Percentiles rank a stretch among this genome's conserved stretches.
phyloP scores from a whole-genome alignment of 2,113 vertebrate species.

The Vulpes vulpes region DNA sequence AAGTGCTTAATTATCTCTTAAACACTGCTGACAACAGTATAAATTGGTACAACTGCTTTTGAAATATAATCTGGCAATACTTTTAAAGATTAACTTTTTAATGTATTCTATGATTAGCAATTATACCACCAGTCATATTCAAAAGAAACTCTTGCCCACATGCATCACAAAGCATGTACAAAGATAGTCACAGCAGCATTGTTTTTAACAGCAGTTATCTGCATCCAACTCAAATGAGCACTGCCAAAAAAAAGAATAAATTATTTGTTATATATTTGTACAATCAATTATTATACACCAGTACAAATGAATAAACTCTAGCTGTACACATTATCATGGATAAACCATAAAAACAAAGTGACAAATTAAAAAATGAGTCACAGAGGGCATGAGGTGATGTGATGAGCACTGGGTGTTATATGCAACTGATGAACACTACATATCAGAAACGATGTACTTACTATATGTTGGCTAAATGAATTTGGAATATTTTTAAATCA shows the following conservation, averaged over 20 bases:
- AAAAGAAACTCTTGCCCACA: not conserved
- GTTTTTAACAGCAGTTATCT: not conserved
- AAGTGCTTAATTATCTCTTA: not conserved
- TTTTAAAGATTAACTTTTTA: not conserved
- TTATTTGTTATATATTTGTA: not conserved
- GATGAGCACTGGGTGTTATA: no score
- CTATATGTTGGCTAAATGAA: no score
- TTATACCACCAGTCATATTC: not conserved
- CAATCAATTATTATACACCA: not conserved
- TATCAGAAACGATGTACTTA: no score
- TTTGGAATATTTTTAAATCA: no score
- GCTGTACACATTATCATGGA: not conserved
- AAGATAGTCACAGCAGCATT: not conserved
- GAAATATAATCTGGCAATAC: slow-evolving; percentile 4
- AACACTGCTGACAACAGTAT: not conserved
- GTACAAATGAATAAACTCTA: not conserved
- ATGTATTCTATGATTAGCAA: not conserved
- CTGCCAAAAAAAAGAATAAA: not conserved
- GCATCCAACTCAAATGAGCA: not conserved
- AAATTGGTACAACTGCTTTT: not conserved
- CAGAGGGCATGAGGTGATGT: not conserved
- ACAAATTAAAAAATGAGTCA: not conserved
- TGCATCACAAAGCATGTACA: not conserved
- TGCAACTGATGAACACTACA: no score
- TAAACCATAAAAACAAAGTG: slow-evolving; percentile 17